phyloP scores from a whole-genome alignment of 2,888 invertebrate genomes.

The Clepsis dumicolana region DNA sequence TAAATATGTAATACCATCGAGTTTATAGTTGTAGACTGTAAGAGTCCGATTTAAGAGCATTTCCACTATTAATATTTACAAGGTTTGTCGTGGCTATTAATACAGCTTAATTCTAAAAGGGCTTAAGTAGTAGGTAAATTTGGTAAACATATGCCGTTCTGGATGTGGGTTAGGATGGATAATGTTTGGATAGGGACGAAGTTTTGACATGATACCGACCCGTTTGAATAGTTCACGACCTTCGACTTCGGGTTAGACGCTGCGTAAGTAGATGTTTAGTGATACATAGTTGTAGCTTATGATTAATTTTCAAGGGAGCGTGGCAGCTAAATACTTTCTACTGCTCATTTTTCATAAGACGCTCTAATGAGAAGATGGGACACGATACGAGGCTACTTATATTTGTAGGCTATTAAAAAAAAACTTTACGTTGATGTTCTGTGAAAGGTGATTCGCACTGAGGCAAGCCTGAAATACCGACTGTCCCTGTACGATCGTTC shows the following conservation, averaged over 20 bases:
- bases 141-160: background rate
- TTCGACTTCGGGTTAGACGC: conserved; percentile 6
- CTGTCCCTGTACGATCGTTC: too few species aligned
- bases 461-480: too few species aligned
- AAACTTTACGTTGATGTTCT: too few species aligned
- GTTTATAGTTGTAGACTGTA: background rate
- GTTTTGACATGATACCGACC: conserved; percentile 40
- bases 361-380: too few species aligned
- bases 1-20: background rate
- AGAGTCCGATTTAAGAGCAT: background rate
- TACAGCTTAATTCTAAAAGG: background rate
- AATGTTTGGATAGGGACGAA: conserved; percentile 36
- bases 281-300: background rate
- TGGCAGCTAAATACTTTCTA: too few species aligned
- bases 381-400: too few species aligned
- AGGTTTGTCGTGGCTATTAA: conserved; percentile 19
- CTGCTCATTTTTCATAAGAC: too few species aligned
- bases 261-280: background rate
- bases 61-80: conserved; percentile 37
- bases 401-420: too few species aligned
- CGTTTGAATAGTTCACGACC: conserved; percentile 40
- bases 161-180: conserved; percentile 7
- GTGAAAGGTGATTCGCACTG: too few species aligned
- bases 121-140: background rate
- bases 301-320: too few species aligned